Conservation (phyloP, 2,113 vertebrate genomes). For the Sminthopsis crassicaudata region DNA sequence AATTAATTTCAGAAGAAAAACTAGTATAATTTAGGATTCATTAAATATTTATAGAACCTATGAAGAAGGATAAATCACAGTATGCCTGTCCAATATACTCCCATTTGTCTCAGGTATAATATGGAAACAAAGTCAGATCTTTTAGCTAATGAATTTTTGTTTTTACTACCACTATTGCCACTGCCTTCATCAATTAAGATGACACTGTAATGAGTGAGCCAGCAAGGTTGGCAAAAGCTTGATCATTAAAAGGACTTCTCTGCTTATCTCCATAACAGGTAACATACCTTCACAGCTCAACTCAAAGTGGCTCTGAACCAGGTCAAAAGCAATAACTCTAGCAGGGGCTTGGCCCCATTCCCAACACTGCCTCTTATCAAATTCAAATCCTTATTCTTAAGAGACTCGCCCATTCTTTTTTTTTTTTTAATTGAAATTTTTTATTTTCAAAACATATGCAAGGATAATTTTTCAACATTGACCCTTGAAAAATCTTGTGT, state of each 20-base stretch:
- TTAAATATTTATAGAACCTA: not conserved
- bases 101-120: not conserved
- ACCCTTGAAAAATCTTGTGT: no score
- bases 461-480: no score
- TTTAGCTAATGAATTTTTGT: not conserved
- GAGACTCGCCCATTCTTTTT: not conserved
- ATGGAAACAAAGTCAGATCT: not conserved
- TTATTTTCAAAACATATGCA: no score
- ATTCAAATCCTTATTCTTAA: not conserved
- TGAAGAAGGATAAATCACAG: not conserved
- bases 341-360: not conserved
- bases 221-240: not conserved
- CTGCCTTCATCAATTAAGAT: not conserved
- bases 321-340: not conserved
- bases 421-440: no score
- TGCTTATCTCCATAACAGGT: not conserved
- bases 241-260: not conserved
- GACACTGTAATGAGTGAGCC: not conserved
- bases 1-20: not conserved
- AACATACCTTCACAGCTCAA: not conserved
- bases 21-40: not conserved
- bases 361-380: not conserved
- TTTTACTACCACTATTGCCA: not conserved
- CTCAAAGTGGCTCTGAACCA: not conserved
- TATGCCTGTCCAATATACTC: not conserved